phyloP scores from a whole-genome alignment of 2,797 vertebrate species.

The Labroides dimidiatus region DNA sequence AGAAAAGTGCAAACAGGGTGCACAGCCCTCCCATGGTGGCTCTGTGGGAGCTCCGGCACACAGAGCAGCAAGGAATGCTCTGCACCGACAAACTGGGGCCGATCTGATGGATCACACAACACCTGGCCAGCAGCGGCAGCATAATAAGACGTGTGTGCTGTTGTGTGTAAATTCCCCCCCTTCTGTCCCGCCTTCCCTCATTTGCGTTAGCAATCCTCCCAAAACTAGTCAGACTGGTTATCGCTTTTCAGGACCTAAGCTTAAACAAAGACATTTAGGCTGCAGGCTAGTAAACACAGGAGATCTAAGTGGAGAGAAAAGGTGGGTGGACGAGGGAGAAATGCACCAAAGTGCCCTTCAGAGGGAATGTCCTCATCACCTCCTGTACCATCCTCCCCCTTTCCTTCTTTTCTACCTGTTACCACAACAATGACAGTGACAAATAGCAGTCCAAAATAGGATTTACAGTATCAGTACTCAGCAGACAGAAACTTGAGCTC shows the following conservation, averaged over 20 bases:
- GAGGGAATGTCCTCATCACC: constrained; percentile 45
- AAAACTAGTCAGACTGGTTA: constrained; percentile 76
- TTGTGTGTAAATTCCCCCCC: constrained; percentile 44
- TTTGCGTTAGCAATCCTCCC: background rate
- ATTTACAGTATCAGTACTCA: constrained; percentile 66
- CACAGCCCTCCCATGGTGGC: constrained; percentile 41
- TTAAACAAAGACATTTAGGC: constrained; percentile 50
- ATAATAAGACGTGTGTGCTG: constrained; percentile 7
- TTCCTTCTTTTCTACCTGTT: constrained; percentile 60
- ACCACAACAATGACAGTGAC: constrained; percentile 72
- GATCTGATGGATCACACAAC: constrained; percentile 37
- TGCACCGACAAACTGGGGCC: constrained; percentile 14
- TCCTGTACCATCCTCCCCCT: background rate
- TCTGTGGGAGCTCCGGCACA: constrained; percentile 38
- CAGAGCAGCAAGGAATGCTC: constrained; percentile 5
- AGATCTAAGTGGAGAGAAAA: background rate
- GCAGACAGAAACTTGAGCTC: constrained; percentile 56
- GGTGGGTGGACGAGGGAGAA: constrained; percentile 4
- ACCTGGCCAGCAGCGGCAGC: constrained; percentile 43
- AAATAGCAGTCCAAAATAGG: constrained; percentile 67
- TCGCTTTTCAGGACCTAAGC: constrained; percentile 4
- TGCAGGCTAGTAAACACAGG: constrained; percentile 43
- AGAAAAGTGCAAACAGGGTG: constrained; percentile 43
- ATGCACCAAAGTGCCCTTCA: constrained; percentile 57
- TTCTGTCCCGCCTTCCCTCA: constrained; percentile 16